Evolutionary conservation across 2,888 invertebrate species (phyloP).

Genomic region (Odontocerum albicorne): DNA sequence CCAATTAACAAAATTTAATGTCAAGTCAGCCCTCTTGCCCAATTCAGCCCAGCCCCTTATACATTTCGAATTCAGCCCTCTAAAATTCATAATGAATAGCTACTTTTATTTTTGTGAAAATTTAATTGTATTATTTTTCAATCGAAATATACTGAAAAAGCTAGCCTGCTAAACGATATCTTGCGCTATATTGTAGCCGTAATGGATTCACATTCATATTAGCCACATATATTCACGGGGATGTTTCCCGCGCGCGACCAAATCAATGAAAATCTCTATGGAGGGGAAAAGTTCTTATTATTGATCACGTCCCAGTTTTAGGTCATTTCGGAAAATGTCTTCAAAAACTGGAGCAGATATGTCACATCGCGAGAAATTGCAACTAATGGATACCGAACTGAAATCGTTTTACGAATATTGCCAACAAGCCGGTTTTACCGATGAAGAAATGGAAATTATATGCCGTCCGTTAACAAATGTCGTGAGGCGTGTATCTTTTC

Average conservation of each 20-base stretch:
- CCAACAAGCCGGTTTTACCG: constrained; percentile 66
- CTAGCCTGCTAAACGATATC: too few relatives aligned
- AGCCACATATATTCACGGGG: too few relatives aligned
- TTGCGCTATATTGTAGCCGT: too few relatives aligned
- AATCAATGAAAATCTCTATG: constrained; percentile 22
- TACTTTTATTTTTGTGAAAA: too few relatives aligned
- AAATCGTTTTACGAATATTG: constrained; percentile 66
- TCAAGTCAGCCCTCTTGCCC: too few relatives aligned
- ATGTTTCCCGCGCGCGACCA: constrained; percentile 30
- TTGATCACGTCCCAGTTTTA: constrained; percentile 32
- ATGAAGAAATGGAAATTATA: constrained; percentile 68
- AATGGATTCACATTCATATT: too few relatives aligned
- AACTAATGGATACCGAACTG: constrained; percentile 61
- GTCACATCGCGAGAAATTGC: constrained; percentile 56
- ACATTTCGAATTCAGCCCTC: too few relatives aligned
- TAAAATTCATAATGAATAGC: too few relatives aligned
- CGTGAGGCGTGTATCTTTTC: constrained; percentile 60
- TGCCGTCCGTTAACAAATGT: constrained; percentile 64
- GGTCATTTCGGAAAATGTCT: constrained; percentile 46
- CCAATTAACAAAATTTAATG: too few relatives aligned
- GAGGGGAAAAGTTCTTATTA: constrained; percentile 9
- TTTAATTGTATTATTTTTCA: too few relatives aligned
- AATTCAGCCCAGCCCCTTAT: too few relatives aligned
- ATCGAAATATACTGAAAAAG: too few relatives aligned
- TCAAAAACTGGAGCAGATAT: constrained; percentile 51